Evolutionary conservation across 2,113 vertebrate species (phyloP).

Genomic region (Semicossyphus pulcher): DNA sequence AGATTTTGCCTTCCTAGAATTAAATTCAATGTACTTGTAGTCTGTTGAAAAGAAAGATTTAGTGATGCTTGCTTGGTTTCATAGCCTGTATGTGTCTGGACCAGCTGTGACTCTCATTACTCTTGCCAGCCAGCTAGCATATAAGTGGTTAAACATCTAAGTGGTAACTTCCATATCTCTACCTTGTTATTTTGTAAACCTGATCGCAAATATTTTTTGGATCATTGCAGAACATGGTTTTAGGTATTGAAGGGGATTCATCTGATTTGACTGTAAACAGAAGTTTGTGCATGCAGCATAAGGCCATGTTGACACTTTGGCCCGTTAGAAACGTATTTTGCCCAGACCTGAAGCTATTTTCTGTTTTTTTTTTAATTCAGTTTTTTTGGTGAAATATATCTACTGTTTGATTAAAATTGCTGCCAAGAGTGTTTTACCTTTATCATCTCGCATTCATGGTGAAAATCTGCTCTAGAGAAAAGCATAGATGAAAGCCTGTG

Average conservation of each 20-base stretch:
- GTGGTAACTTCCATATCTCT: conserved; percentile 2
- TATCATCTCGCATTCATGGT: background rate
- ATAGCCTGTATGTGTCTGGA: too few species aligned
- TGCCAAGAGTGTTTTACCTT: background rate
- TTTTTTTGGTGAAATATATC: background rate
- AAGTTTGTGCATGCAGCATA: background rate
- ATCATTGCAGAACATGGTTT: background rate
- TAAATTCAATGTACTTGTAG: too few species aligned
- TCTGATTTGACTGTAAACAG: background rate
- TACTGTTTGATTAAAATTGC: background rate
- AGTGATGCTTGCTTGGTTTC: too few species aligned
- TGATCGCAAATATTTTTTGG: background rate
- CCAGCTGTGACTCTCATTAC: too few species aligned
- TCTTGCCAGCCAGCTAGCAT: conserved; percentile 1
- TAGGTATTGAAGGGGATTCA: background rate
- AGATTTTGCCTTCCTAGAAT: too few species aligned
- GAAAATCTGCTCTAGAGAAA: too few species aligned
- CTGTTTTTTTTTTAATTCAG: background rate
- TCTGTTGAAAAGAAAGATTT: too few species aligned
- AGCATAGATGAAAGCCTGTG: background rate
- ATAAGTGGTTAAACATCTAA: conserved; percentile 2
- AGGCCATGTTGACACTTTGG: background rate
- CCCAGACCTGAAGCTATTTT: too few species aligned
- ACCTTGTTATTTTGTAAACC: background rate
- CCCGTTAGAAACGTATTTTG: background rate